These are phyloP conservation scores for Eupithecia vulgata DNA, from an alignment of 2,888 invertebrate genomes.

Conservation along the genomic window DNA sequence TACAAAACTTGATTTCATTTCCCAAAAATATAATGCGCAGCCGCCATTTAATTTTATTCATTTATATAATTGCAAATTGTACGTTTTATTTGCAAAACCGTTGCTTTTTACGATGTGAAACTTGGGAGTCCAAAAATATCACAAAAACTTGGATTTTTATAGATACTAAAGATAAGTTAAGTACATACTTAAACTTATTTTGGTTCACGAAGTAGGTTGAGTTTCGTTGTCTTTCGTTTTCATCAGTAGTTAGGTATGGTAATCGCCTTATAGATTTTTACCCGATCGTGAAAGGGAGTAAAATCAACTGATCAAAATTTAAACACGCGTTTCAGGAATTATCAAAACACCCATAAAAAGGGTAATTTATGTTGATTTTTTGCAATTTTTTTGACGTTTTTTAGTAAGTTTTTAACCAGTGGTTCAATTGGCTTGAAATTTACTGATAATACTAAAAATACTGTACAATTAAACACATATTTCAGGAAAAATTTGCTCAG, in stretches of 20 bases:
- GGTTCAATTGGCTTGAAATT: too few relatives aligned
- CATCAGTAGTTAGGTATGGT: background rate
- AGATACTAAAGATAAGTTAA: background rate
- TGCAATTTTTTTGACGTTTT: too few relatives aligned
- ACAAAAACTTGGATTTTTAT: conserved; percentile 1
- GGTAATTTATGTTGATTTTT: too few relatives aligned
- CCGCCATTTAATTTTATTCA: conserved; percentile 1
- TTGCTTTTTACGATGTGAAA: conserved; percentile 22
- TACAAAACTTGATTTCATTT: background rate
- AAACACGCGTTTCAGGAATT: too few relatives aligned
- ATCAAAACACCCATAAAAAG: too few relatives aligned
- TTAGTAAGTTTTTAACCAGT: too few relatives aligned
- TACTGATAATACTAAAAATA: too few relatives aligned
- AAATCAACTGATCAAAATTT: too few relatives aligned
- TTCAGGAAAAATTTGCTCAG: too few relatives aligned
- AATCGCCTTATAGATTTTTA: too few relatives aligned
- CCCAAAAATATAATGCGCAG: background rate
- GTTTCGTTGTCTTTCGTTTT: background rate
- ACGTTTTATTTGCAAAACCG: conserved; percentile 12
- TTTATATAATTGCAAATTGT: conserved; percentile 3
- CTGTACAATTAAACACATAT: too few relatives aligned
- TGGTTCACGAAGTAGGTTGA: background rate
- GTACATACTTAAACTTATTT: background rate
- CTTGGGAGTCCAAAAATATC: conserved; percentile 6
- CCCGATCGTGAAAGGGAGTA: too few relatives aligned